Base-by-base conservation (phyloP, 2,797 vertebrate species). In the Ceryle rudis region DNA sequence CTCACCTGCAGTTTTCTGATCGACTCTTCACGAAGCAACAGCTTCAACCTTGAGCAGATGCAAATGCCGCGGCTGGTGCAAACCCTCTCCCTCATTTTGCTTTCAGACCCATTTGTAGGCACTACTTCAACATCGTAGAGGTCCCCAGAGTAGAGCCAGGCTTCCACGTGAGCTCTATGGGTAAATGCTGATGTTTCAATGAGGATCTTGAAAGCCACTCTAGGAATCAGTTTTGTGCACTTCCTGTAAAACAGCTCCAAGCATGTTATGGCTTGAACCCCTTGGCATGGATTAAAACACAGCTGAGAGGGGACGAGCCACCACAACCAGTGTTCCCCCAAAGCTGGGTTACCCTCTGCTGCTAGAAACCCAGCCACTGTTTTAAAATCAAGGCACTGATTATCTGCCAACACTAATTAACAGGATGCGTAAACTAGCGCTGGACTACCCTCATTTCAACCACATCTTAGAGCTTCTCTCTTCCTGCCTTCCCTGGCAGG, bases 381-480 rank as follows among this genome's bases (percentile, higher is more conserved):
- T 90, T 81, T 87, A 33, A 66, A 65, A 54, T 78, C 52, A 90
- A 92, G 87, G 91, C 13, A 15, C 19, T 2, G 37, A 31, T 73
- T 58, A 71, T 60, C 87, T 69, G 81, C 81, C 70, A 95, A 70
- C 18, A 31, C 55, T 75, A 58, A 94, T 90, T 78, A 75, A 39
- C 1, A 5, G 65, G 89, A 74, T 8, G 25, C 4, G 23, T 71
- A 60, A 91, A 90, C 39, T 17, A 49, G 7, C n/a, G 54, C 44
- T 4, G 7, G 74, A 49, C 72, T 52, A 7, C 47, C 16, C 58
- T 75, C 5, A 0, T 75, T 65, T 65, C 70, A 67, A 10, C 73
- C 77, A 66, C 62, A 28, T 52, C 78, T 60, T 58, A 17, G 25
- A 58, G 15, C 44, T 84, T 33, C 57, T 85, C 28, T 72, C 49